Conservation (phyloP, 2,888 invertebrate species). For the Corythucha ciliata region DNA sequence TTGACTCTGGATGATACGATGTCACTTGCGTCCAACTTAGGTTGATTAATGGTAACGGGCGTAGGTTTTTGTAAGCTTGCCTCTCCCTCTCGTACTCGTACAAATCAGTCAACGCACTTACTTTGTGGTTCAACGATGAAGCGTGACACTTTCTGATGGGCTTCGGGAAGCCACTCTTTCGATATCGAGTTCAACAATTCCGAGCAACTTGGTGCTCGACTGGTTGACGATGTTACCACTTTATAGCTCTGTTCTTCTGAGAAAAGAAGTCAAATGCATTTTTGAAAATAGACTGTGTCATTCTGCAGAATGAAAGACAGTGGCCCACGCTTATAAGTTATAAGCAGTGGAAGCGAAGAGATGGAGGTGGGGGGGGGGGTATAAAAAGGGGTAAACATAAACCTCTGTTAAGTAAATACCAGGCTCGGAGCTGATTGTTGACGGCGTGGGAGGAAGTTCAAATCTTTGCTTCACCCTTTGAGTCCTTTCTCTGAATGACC, state of each 20-base stretch:
- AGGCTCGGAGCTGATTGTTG: conserved; percentile 49
- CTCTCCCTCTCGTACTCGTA: too few relatives aligned
- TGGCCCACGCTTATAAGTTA: too few relatives aligned
- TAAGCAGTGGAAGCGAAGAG: too few relatives aligned
- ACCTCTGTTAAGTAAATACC: conserved; percentile 30
- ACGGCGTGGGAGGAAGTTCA: conserved; percentile 55
- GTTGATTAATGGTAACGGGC: too few relatives aligned
- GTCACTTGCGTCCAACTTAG: too few relatives aligned
- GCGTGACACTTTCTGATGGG: conserved; percentile 14
- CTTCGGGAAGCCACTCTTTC: conserved; percentile 25
- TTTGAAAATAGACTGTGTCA: too few relatives aligned
- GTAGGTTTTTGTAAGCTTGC: too few relatives aligned
- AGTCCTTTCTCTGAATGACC: conserved; percentile 52
- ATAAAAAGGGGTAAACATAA: neutral
- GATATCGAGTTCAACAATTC: conserved; percentile 26
- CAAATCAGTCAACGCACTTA: conserved; percentile 6
- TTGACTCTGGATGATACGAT: too few relatives aligned
- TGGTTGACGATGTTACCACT: conserved; percentile 9
- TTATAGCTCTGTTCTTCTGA: conserved; percentile 19
- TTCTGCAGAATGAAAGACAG: too few relatives aligned
- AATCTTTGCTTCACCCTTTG: conserved; percentile 49
- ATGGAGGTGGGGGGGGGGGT: too few relatives aligned
- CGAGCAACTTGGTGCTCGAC: conserved; percentile 19
- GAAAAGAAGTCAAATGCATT: too few relatives aligned
- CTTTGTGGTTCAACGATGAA: conserved; percentile 28